Evolutionary conservation across 2,797 vertebrate genomes (phyloP).

Genomic region (Threskiornis aethiopicus): DNA sequence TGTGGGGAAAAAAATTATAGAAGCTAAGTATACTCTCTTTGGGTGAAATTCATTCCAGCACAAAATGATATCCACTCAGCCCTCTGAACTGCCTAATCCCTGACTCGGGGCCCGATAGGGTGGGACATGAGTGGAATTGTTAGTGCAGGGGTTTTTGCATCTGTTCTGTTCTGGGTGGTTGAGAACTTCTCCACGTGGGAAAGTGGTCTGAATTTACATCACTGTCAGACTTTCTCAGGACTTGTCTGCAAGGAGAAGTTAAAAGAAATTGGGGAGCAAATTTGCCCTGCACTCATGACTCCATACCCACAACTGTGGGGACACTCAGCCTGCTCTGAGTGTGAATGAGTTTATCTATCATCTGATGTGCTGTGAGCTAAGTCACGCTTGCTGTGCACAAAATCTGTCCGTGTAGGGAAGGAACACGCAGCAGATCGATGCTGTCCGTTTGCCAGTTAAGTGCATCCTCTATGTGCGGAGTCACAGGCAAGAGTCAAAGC

Average conservation of each 20-base stretch:
- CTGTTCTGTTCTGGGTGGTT: not conserved
- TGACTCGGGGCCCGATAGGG: not conserved
- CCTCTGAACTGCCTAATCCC: not conserved
- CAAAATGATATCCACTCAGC: not conserved
- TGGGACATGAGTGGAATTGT: not conserved
- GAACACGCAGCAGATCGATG: not conserved
- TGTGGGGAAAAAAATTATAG: not conserved
- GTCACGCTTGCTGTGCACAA: not conserved
- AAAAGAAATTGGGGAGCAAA: not conserved
- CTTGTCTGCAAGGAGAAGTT: not conserved
- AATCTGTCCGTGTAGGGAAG: not conserved
- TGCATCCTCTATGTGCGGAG: not conserved
- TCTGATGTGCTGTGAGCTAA: not conserved
- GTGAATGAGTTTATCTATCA: not conserved
- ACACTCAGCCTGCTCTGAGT: fast-evolving
- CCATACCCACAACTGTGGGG: not conserved
- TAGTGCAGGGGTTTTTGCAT: not conserved
- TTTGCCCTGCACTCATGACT: not conserved
- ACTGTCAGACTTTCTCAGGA: not conserved
- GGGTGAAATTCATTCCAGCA: slow-evolving; percentile 8
- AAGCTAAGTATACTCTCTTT: slow-evolving; percentile 16
- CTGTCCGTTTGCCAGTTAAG: not conserved
- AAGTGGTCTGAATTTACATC: not conserved
- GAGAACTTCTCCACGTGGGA: not conserved
- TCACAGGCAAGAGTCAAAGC: not conserved